Evolutionary conservation across 2,797 vertebrate species (phyloP), one percentile per base, ranked within the genome.

Genomic region (Gymnoscopelus braueri): DNA sequence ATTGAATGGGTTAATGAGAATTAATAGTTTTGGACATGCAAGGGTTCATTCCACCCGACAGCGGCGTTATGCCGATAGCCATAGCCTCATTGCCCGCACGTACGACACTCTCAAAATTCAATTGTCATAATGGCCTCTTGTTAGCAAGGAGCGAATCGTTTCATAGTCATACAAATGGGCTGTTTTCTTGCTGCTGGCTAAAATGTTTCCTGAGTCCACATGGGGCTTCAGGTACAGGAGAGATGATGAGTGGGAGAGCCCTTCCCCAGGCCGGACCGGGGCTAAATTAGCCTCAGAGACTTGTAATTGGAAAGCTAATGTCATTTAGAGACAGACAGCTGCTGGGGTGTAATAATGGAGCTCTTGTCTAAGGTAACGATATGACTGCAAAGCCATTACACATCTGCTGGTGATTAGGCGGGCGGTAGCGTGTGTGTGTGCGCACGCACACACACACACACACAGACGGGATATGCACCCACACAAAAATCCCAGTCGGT

Each of bases 251-350:
- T 52, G 1, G 63, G 54, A 68, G 83, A 86, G 85, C 83, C 76
- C 47, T 5, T 59, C 7, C 39, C 39, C 7, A 2, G 39, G 39
- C 87, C 79, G 68, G 73, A 70, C 24, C 74, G 53, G 66, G 68
- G 78, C 75, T 83, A 86, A 91, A 92, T 92, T 89, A 89, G 88
- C 86, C 83, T 82, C 2, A 35, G 85, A 89, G 89, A 83, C 81
- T 72, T 77, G 83, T 92, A 90, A 92, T 92, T 90, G 88, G 82
- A 79, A 70, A 83, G 84, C 83, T 84, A 85, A 91, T 91, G 88
- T 89, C 84, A 87, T 91, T 88, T 82, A 56, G 87, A 88, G 83
- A 88, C 82, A 88, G 88, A 81, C 88, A 91, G 90, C 88, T 90
- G 84, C 84, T 83, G 84, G 74, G 76, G 77, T 65, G 72, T 84